Evolutionary conservation across 2,113 vertebrate genomes (phyloP), one percentile per base, ranked within the genome.

Genomic region (Xenus cinereus): DNA sequence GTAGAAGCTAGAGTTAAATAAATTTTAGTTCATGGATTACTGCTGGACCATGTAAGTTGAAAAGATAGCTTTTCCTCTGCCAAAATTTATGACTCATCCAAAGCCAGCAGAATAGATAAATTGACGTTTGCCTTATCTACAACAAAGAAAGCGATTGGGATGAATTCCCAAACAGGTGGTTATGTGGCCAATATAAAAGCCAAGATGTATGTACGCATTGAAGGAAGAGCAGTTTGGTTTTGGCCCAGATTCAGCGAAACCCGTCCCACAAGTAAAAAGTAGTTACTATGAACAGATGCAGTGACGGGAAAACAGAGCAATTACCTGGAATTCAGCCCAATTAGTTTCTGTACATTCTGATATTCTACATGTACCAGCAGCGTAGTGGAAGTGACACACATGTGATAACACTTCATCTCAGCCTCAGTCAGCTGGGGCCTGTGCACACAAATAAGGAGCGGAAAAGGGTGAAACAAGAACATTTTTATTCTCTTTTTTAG

Each of bases 1-100:
- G 73, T 68, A 75, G 51, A 95, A 82, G 39, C 21, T 68, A 87
- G 64, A 75, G 56, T 75, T 91, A 93, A 92, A 96, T 86, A 94
- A 78, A 84, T 91, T 96, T 87, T 64, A 79, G 77, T 93, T 93
- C 77, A 87, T 91, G 87, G 94, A 85, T 91, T 96, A 87, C 82
- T 95, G 73, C 89, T 87, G 93, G 95, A 94, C 87, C 56, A 84
- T 53, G 62, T 84, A 84, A 87, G 33, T 64, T 87, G 57, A 79
- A 86, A 60, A 89, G 62, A 83, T 45, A 57, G 32, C 33, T 46
- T 94, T 92, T 92, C 62, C 93, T 27, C 53, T 85, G 62, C 77
- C 45, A 87, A 85, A 76, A 84, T 89, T 73, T 76, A 71, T 79
- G 69, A 87, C 37, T 96, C 75, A 77, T 77, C 22, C 63, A 71